Base-by-base conservation (phyloP, 2,113 vertebrate genomes). In the Ranitomeya imitator region DNA sequence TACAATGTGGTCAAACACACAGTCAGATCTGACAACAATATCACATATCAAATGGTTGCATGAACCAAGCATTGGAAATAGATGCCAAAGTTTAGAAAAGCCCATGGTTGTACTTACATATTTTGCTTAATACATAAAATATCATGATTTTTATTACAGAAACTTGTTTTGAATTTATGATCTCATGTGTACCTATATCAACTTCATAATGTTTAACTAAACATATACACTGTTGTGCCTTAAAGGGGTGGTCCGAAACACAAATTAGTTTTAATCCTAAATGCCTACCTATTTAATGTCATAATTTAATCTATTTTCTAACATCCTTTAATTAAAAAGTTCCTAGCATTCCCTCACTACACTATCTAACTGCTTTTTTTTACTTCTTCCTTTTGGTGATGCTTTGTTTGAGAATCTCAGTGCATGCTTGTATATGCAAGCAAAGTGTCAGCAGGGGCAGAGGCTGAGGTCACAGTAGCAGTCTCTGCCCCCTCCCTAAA, bases 1-100 rank as follows among this genome's bases (percentile, higher is more conserved):
- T 57, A 85, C 81, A 85, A 16, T 84, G 73, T 78, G 73, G 82
- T 79, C n/a, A 69, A 79, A 55, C 51, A 79, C 37, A 79, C 73
- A 85, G 52, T 87, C 55, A 87, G 60, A 80, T 71, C 77, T 87
- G 65, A 87, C 86, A 54, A 80, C 86, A 54, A 80, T 80, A 80
- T 81, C 77, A 87, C 67, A 87, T 87, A 69, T 87, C 51, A 59
- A 23, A 67, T 86, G 79, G 79, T 18, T 16, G 18, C 31, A 61
- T 51, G 57, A 76, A 78, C 57, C 16, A 78, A 65, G 45, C 73
- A 61, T 52, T 45, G 26, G 21, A n/a, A 55, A 76, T 15, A 2
- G 31, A 18, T 60, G 71, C 55, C 84, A 74, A 61, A 85, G 10
- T 67, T 74, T 85, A n/a, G 61, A 52, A 45, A 37, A 74, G 18